Percentiles rank a stretch among this genome's conserved stretches.
These are phyloP conservation scores for Tarsius wallacei DNA, from an alignment of 2,797 vertebrate species.

Conservation along the genomic window DNA sequence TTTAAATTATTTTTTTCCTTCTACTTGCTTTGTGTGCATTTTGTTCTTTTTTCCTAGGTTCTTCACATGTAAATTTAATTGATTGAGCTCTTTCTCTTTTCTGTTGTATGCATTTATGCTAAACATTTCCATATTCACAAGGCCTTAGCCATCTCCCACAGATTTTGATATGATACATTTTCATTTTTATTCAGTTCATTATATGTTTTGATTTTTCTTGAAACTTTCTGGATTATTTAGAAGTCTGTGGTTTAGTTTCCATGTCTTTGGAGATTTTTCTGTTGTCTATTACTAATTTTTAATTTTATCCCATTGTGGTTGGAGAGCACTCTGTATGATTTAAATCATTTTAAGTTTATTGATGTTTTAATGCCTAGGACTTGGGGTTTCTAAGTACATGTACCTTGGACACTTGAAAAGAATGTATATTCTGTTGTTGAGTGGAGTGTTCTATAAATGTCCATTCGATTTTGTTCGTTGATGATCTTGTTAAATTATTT, in stretches of 20 bases:
- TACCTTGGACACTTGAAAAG: background rate
- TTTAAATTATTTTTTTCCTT: background rate
- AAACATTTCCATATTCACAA: background rate
- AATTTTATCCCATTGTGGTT: background rate
- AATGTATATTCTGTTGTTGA: too few species aligned
- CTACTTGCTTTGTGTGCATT: constrained; percentile 23
- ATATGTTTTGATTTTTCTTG: constrained; percentile 36
- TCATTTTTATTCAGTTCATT: background rate
- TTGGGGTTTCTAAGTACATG: background rate
- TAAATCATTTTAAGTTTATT: background rate
- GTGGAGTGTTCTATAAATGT: too few species aligned
- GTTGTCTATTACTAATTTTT: background rate
- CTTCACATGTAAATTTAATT: background rate
- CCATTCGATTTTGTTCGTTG: background rate
- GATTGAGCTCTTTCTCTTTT: background rate
- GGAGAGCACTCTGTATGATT: background rate
- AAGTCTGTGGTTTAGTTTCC: background rate
- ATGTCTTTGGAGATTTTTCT: background rate
- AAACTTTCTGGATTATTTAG: background rate
- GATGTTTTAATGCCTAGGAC: background rate
- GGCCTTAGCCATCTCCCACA: background rate
- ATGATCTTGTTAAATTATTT: background rate
- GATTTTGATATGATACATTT: background rate
- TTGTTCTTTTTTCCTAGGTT: background rate
- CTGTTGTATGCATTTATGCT: background rate